Percentiles rank a stretch among this genome's conserved stretches.
Conservation (phyloP, 2,113 vertebrate species). For the Pedetes capensis region DNA sequence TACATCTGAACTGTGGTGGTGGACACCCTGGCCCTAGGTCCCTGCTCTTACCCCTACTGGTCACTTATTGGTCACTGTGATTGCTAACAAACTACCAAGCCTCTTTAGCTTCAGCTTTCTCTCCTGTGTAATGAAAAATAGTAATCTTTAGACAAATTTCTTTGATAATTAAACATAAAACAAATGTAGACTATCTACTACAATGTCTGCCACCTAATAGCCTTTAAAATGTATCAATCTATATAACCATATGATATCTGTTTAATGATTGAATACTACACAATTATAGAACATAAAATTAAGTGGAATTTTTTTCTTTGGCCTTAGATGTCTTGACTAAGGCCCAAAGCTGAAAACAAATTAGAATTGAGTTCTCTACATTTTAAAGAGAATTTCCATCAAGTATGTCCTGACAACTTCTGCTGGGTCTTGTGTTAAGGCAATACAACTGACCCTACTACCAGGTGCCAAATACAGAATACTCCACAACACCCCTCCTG, state of each 20-base stretch:
- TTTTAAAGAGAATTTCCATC: not conserved
- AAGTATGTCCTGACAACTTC: not conserved
- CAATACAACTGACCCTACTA: not conserved
- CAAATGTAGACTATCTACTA: not conserved
- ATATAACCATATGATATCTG: not conserved
- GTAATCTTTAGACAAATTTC: not conserved
- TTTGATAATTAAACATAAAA: not conserved
- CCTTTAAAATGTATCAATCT: slow-evolving; percentile 30
- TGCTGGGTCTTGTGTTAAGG: not conserved
- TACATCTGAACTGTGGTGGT: not conserved
- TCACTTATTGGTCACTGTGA: not conserved
- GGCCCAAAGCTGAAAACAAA: not conserved
- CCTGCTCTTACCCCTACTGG: too few species aligned
- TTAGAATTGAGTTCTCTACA: not conserved
- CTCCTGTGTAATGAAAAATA: not conserved
- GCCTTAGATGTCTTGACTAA: not conserved
- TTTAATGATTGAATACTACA: not conserved
- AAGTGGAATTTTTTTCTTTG: not conserved
- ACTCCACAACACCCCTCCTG: not conserved
- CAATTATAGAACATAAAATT: not conserved
- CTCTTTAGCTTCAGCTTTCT: not conserved
- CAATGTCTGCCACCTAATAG: not conserved
- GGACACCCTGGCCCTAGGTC: not conserved
- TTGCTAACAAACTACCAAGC: not conserved
- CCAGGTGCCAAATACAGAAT: not conserved